A percentile compares a stretch with the other conserved stretches of the same genome.
These are phyloP conservation scores for Glyptemys insculpta DNA, from an alignment of 2,797 vertebrate genomes.

Conservation along the genomic window DNA sequence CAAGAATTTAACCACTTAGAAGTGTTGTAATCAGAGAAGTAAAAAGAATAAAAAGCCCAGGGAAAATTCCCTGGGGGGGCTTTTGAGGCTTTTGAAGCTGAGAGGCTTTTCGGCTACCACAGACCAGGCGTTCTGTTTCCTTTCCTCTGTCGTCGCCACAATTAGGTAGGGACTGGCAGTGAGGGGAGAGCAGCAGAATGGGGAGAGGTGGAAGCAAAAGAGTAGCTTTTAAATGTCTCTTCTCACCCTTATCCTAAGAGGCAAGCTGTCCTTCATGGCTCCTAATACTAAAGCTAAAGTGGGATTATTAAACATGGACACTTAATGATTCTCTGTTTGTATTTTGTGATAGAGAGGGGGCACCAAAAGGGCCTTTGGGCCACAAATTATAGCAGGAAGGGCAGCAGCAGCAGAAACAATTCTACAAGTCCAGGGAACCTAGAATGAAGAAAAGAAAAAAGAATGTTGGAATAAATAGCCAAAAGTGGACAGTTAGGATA, in stretches of 20 bases:
- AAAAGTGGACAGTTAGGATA: background rate
- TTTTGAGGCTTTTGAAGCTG: too few relatives aligned
- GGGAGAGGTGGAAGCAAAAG: background rate
- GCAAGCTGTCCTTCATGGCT: background rate
- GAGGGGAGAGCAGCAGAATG: background rate
- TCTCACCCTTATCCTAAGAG: background rate
- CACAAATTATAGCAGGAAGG: background rate
- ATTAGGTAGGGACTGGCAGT: background rate
- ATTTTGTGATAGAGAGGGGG: background rate
- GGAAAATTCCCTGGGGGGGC: too few relatives aligned
- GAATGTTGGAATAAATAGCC: background rate
- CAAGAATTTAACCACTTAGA: too few relatives aligned
- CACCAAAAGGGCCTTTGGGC: background rate
- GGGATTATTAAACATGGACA: background rate
- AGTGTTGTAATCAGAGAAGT: too few relatives aligned
- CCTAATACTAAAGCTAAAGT: background rate
- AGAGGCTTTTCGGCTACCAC: too few relatives aligned
- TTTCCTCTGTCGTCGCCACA: too few relatives aligned
- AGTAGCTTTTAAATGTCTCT: background rate
- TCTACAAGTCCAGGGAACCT: background rate
- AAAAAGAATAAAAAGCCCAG: too few relatives aligned
- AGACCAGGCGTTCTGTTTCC: too few relatives aligned
- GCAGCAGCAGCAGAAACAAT: background rate
- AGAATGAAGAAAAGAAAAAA: background rate
- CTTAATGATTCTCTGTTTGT: background rate